These are phyloP conservation scores for Drosophila mimica DNA, from an alignment of 2,888 invertebrate genomes.

Conservation along the genomic window DNA sequence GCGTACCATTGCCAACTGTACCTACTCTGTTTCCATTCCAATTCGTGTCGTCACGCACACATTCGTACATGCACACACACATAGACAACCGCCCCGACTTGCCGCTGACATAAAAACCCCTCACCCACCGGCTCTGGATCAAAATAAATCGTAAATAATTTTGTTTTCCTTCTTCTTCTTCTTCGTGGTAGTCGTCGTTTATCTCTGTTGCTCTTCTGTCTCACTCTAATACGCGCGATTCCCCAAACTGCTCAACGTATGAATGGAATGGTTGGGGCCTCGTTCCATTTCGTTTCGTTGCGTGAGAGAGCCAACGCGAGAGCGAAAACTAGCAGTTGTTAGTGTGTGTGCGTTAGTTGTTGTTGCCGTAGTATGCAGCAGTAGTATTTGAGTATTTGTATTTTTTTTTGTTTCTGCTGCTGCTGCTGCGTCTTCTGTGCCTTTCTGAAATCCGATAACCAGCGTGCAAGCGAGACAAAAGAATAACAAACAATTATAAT, in stretches of 20 bases:
- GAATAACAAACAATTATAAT: conserved; percentile 81
- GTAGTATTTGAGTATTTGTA: conserved; percentile 70
- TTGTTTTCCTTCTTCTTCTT: conserved; percentile 63
- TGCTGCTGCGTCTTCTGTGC: conserved; percentile 58
- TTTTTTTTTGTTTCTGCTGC: conserved; percentile 20
- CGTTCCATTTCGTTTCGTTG: conserved; percentile 6
- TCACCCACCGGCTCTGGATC: conserved; percentile 47
- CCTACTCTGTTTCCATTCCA: conserved; percentile 55
- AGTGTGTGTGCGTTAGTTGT: conserved; percentile 33
- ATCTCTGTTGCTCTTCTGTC: conserved; percentile 47
- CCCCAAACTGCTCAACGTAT: conserved; percentile 47
- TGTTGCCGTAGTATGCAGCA: conserved; percentile 69
- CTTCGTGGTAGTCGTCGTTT: conserved; percentile 28
- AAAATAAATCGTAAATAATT: conserved; percentile 80
- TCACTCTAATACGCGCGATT: conserved; percentile 69
- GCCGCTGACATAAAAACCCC: conserved; percentile 73
- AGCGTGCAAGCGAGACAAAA: conserved; percentile 73
- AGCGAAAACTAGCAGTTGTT: conserved; percentile 33
- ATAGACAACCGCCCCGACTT: conserved; percentile 52
- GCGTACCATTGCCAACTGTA: conserved; percentile 72
- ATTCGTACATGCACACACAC: too few relatives aligned
- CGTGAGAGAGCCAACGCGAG: conserved; percentile 33
- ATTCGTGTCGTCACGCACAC: conserved; percentile 12
- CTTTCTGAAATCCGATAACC: conserved; percentile 78
- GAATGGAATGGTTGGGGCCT: conserved; percentile 75